These are phyloP conservation scores for Tribolium castaneum DNA, from an alignment of 1,140 invertebrate genomes.

Conservation along the genomic window DNA sequence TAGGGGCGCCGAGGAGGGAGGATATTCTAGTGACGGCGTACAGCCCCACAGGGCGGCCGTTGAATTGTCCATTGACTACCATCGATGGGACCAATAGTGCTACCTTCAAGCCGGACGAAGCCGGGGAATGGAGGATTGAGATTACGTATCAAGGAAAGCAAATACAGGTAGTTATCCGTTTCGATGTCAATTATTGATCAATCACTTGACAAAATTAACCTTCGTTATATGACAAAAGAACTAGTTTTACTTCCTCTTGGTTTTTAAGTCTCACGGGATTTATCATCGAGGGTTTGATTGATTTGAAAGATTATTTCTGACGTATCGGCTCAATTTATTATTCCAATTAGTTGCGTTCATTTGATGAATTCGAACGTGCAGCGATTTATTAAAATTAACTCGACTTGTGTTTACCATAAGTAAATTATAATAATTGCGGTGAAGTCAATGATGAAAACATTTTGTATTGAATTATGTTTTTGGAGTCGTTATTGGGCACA, in stretches of 20 bases:
- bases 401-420: not conserved
- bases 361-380: not conserved
- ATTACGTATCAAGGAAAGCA: conserved; percentile 96
- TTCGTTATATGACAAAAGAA: not conserved
- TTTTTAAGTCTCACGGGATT: not conserved
- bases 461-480: not conserved
- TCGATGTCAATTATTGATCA: conserved; percentile 19
- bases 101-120: conserved; percentile 96
- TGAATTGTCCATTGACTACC: conserved; percentile 81
- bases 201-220: not conserved
- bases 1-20: conserved; percentile 85
- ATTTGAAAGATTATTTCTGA: not conserved
- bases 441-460: not conserved
- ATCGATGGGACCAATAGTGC: conserved; percentile 87
- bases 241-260: not conserved
- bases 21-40: conserved; percentile 89
- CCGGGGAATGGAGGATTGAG: conserved; percentile 95
- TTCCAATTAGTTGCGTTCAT: not conserved
- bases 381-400: not conserved
- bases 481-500: too few relatives aligned
- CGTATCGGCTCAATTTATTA: not conserved
- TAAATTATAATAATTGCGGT: not conserved
- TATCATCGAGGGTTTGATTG: not conserved
- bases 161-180: conserved; percentile 73
- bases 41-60: conserved; percentile 83